Evolutionary conservation across 2,888 invertebrate species (phyloP), one percentile per base, ranked within the genome.

Genomic region (Venusia cambrica): DNA sequence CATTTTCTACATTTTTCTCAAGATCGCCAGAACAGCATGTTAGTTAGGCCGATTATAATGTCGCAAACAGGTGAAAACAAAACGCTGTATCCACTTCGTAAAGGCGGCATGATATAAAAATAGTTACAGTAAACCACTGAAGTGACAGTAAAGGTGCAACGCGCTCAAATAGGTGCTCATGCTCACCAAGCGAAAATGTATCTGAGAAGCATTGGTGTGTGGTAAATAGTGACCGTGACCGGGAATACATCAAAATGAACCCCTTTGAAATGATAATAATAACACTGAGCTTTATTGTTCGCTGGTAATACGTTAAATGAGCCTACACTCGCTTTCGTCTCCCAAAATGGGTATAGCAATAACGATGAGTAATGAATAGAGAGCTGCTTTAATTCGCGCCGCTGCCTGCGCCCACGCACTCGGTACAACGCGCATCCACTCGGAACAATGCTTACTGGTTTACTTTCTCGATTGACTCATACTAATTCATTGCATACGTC

Each of bases 321-420:
- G 64, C 79, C 81, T 78, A 83, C 81, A 77, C 77, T 75, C 73
- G 72, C 76, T 84, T 84, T 84, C 81, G 78, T 78, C 73, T 75
- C 75, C 79, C 60, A 68, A 84, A 76, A 80, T 71, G 81, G 81
- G 55, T 64, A 80, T 79, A 77, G 84, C 77, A 85, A 84, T 79
- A 83, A 77, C 73, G 73, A 85, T 84, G 87, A 84, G 83, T 85
- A 87, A 87, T 85, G 84, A 77, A 85, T 87, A 87, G 85, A 85
- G 87, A 87, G 87, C 78, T 79, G 83, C 65, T 83, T 79, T 80
- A 83, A 77, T 83, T 81, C 73, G 75, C 84, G 73, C 74, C 69
- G 79, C 71, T 73, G 75, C 71, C 73, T 72, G 74, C 44, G 38
- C 48, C 80, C 79, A 80, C 81, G 73, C 81, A 66, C 66, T 66